Evolutionary conservation across 2,797 vertebrate genomes (phyloP), one percentile per base, ranked within the genome.

Genomic region (Danio kyathit): DNA sequence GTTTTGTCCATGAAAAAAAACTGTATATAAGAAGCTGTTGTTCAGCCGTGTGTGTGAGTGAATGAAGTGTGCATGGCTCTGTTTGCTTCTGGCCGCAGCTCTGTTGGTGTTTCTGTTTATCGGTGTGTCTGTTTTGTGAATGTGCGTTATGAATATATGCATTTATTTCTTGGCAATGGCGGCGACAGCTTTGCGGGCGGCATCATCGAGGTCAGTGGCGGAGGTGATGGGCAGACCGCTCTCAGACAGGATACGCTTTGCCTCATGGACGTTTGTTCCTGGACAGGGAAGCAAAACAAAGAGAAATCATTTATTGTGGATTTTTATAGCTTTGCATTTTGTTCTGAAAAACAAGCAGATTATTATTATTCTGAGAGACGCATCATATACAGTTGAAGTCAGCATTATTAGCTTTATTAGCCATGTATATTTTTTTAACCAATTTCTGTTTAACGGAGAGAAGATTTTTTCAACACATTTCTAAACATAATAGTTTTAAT

Each of bases 201-300:
- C 98, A n/a, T 99, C 98, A 16, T 99, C 98, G 82, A 99, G 92
- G 92, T 99, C 91, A 0, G 70, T 91, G 5, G 98, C 98, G 0
- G 97, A 85, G 0, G 91, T 96, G 90, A 99, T 99, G 82, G 96
- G 96, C 66, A 99, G 94, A 0, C 98, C 96, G 0, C 98, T 99
- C 86, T 96, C 96, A 0, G 11, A 91, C 86, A 99, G 93, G 19
- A 99, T 99, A 29, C 90, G 93, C 88, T 97, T 97, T 46, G 98
- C 98, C 89, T 99, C 98, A 0, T 94, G 90, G 60, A 99, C 97
- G 9, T 99, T 99, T 75, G 98, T 99, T 54, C 98, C 98, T 99
- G 44, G 7, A 79, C 61, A 83, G 48, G 59, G 56, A 79, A 48
- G 82, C 19, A 85, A 51, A 89, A 89, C 79, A 48, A 70, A 46